phyloP scores from a whole-genome alignment of 2,113 vertebrate genomes.

The Cynopterus brachyotis region DNA sequence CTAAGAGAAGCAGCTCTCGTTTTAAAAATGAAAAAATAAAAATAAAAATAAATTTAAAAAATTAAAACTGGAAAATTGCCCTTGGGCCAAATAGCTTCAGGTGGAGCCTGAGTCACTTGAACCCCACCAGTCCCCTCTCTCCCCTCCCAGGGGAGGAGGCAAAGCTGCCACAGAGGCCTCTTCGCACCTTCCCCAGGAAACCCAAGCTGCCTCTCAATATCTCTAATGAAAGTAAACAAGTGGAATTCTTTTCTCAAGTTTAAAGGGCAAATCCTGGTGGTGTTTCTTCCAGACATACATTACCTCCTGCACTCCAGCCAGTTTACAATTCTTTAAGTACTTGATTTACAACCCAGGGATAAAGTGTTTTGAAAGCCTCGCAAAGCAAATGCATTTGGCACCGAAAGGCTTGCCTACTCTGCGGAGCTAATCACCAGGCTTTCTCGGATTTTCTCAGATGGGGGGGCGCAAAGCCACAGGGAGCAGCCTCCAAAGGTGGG shows the following conservation, averaged over 20 bases:
- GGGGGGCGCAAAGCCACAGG: background rate
- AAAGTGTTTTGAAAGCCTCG: slow-evolving; percentile 34
- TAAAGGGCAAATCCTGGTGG: slow-evolving; percentile 8
- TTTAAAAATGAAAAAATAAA: background rate
- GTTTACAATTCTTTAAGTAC: slow-evolving; percentile 54
- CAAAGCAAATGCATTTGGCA: slow-evolving; percentile 25
- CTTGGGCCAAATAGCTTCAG: background rate
- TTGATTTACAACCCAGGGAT: slow-evolving; percentile 50
- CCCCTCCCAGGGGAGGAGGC: background rate
- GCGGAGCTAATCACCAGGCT: background rate
- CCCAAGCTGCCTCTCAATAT: background rate
- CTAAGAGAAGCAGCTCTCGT: background rate
- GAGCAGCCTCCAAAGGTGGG: background rate
- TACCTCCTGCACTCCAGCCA: slow-evolving; percentile 19
- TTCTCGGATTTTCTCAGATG: background rate
- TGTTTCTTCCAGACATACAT: slow-evolving; percentile 51
- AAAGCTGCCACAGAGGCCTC: background rate
- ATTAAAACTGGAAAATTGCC: background rate
- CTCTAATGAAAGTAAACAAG: background rate
- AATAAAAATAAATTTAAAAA: too few species aligned
- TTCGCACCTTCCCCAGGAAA: background rate
- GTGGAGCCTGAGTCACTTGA: background rate
- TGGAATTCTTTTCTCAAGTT: background rate
- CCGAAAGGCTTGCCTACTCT: background rate
- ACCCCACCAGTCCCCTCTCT: background rate